Conservation (phyloP, 2,113 vertebrate genomes). For the Sebastes schlegelii region DNA sequence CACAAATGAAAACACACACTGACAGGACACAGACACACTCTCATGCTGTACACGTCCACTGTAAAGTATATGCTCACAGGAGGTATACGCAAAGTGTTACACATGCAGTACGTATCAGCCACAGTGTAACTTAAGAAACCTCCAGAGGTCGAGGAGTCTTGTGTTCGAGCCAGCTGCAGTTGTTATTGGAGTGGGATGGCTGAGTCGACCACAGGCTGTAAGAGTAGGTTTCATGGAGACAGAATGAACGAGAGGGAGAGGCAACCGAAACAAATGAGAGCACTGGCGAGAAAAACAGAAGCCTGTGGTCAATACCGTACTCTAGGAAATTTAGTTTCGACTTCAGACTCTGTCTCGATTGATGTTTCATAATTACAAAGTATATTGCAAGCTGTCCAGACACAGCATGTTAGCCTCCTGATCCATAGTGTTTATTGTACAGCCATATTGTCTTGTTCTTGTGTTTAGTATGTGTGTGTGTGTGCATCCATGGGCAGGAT, state of each 20-base stretch:
- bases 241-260: neutral
- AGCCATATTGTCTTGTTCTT: neutral
- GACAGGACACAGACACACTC: neutral
- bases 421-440: slow-evolving; percentile 24
- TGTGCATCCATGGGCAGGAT: neutral
- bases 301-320: slow-evolving; percentile 19
- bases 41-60: neutral
- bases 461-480: neutral
- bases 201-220: slow-evolving; percentile 18
- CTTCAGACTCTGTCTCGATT: slow-evolving; percentile 13
- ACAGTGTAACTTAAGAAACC: slow-evolving; percentile 27
- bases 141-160: slow-evolving; percentile 8
- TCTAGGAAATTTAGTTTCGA: slow-evolving; percentile 36
- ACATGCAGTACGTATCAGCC: neutral
- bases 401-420: neutral
- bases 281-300: slow-evolving; percentile 26
- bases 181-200: slow-evolving; percentile 41
- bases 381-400: slow-evolving; percentile 25
- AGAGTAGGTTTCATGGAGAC: slow-evolving; percentile 34
- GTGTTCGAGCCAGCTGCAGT: slow-evolving; percentile 13
- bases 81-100: neutral
- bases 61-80: neutral
- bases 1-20: neutral
- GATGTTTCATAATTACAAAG: slow-evolving; percentile 27
- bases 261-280: slow-evolving; percentile 21